phyloP scores from a whole-genome alignment of 2,888 invertebrate species.

The Parnassius orleans region DNA sequence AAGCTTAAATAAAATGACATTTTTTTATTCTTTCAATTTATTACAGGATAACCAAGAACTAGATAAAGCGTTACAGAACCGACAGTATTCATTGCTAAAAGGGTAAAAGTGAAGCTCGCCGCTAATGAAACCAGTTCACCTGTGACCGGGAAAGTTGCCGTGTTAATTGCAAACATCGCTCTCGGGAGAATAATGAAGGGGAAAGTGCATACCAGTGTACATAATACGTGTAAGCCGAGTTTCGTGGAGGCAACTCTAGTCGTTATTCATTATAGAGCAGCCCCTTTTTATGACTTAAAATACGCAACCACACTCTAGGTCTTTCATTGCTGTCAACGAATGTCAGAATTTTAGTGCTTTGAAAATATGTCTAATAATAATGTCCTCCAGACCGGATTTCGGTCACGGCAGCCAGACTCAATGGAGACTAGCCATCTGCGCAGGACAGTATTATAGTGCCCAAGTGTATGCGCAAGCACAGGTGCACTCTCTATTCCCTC shows the following conservation, averaged over 20 bases:
- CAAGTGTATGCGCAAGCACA: too few species aligned
- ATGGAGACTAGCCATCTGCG: too few species aligned
- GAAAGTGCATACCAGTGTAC: constrained; percentile 62
- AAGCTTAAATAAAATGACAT: too few species aligned
- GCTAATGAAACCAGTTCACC: constrained; percentile 56
- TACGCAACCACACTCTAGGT: constrained; percentile 27
- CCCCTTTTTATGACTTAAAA: constrained; percentile 28
- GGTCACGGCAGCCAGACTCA: too few species aligned
- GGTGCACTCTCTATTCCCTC: too few species aligned
- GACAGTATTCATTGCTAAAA: constrained; percentile 37
- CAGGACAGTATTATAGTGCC: too few species aligned
- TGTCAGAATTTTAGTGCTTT: background rate
- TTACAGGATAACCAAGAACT: constrained; percentile 10
- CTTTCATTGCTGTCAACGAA: constrained; percentile 18
- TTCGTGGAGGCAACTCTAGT: constrained; percentile 37
- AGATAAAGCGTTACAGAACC: constrained; percentile 12
- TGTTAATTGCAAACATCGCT: constrained; percentile 62
- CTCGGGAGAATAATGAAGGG: constrained; percentile 53
- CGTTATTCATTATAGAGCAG: constrained; percentile 53
- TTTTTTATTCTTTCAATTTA: background rate
- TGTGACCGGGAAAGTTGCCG: constrained; percentile 59
- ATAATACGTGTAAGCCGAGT: constrained; percentile 32
- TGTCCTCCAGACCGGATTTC: too few species aligned
- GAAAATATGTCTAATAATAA: background rate
- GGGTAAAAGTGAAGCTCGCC: constrained; percentile 44